Percentiles rank a stretch among this genome's conserved stretches.
Conservation (phyloP, 1,140 invertebrate species). For the Trinorchestia longiramus region DNA sequence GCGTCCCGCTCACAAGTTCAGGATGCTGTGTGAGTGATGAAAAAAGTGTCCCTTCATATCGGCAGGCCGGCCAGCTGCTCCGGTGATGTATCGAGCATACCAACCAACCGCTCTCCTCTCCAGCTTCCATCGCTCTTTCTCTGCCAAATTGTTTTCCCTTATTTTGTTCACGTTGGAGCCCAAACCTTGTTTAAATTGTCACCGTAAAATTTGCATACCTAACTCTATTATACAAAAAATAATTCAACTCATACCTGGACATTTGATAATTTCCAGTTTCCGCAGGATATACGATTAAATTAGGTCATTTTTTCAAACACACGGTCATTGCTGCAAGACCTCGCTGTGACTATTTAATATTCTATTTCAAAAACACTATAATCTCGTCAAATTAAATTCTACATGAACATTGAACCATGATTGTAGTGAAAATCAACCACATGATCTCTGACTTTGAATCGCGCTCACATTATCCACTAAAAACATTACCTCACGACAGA, state of each 20-base stretch:
- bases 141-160: constrained; percentile 34
- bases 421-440: background rate
- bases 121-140: background rate
- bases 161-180: background rate
- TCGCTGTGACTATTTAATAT: too few relatives aligned
- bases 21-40: constrained; percentile 46
- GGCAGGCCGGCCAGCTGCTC: constrained; percentile 35
- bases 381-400: background rate
- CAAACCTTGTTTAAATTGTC: background rate
- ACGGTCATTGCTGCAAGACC: too few relatives aligned
- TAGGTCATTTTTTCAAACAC: too few relatives aligned
- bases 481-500: background rate
- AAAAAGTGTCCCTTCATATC: constrained; percentile 53
- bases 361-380: too few relatives aligned
- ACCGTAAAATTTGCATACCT: background rate
- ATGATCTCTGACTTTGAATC: background rate
- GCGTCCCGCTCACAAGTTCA: constrained; percentile 34
- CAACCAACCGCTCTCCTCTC: constrained; percentile 21
- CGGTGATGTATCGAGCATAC: constrained; percentile 50
- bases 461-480: background rate
- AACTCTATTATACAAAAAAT: background rate
- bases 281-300: background rate
- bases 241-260: background rate
- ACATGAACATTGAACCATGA: background rate
- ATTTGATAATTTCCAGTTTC: background rate